Conservation (phyloP, 2,113 vertebrate genomes). For the Cichladusa arquata region DNA sequence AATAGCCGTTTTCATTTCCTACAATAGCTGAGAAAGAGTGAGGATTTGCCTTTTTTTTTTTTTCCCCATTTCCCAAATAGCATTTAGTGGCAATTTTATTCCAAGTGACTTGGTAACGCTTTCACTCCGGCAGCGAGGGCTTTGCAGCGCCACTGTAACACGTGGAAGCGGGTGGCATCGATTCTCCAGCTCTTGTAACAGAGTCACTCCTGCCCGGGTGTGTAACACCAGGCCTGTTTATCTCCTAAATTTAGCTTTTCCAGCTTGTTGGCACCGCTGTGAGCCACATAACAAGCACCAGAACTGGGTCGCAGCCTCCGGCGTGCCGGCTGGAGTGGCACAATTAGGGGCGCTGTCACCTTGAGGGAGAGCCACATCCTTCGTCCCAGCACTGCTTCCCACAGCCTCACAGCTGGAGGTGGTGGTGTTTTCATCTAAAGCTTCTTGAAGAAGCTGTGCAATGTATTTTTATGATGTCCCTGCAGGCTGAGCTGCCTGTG, state of each 20-base stretch:
- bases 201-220: neutral
- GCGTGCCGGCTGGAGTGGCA: neutral
- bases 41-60: neutral
- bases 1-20: neutral
- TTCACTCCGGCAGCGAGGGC: neutral
- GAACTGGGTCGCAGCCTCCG: conserved; percentile 35
- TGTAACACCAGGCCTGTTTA: neutral
- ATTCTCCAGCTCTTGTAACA: neutral
- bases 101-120: neutral
- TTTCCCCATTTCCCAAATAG: neutral
- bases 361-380: neutral
- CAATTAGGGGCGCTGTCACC: neutral
- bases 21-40: neutral
- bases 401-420: neutral
- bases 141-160: neutral
- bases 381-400: neutral
- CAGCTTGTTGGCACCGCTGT: rapidly evolving
- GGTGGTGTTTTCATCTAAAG: neutral
- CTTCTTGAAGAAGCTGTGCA: neutral
- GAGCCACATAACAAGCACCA: neutral
- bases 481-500: neutral
- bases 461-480: neutral
- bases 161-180: neutral
- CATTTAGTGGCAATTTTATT: conserved; percentile 51
- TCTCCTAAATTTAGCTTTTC: conserved; percentile 50